Percentiles rank a stretch among this genome's conserved stretches.
These are phyloP conservation scores for Lucilia sericata DNA, from an alignment of 1,140 invertebrate genomes.

Conservation along the genomic window DNA sequence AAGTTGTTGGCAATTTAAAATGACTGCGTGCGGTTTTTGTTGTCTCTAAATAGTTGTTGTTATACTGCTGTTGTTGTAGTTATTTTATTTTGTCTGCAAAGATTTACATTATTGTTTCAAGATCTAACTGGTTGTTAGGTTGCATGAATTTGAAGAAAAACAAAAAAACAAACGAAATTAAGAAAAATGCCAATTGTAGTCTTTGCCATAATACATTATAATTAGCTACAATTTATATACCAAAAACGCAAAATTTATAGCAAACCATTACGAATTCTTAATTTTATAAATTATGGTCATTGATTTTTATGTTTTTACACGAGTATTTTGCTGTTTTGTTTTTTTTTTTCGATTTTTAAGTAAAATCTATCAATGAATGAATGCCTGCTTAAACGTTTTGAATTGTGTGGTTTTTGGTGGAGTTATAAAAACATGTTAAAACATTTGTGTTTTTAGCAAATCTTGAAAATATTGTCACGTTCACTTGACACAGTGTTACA, in stretches of 20 bases:
- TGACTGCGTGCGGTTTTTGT: constrained; percentile 39
- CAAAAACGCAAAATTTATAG: constrained; percentile 45
- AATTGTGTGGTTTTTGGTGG: not conserved
- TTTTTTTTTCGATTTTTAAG: too few species aligned
- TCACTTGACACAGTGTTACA: constrained; percentile 8
- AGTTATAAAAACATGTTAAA: not conserved
- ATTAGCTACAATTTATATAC: constrained; percentile 45
- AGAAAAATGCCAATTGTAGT: constrained; percentile 30
- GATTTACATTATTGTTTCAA: constrained; percentile 3
- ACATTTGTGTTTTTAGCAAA: not conserved
- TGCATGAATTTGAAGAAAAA: not conserved
- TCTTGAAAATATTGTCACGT: constrained; percentile 9
- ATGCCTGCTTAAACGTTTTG: not conserved
- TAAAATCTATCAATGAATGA: not conserved
- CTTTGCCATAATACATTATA: constrained; percentile 42
- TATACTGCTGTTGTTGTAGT: not conserved
- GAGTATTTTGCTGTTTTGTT: not conserved
- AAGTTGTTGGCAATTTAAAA: constrained; percentile 40
- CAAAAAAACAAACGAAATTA: not conserved
- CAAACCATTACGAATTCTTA: constrained; percentile 40
- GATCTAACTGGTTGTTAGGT: not conserved
- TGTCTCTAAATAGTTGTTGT: constrained; percentile 1
- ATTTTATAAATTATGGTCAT: constrained; percentile 41
- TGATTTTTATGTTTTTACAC: constrained; percentile 6
- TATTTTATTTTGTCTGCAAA: constrained; percentile 9